Evolutionary conservation across 30 jellyfish, hydroid and myxozoan genomes (phyloP), one percentile per base, ranked within the genome.

Genomic region (Hydra vulgaris): DNA sequence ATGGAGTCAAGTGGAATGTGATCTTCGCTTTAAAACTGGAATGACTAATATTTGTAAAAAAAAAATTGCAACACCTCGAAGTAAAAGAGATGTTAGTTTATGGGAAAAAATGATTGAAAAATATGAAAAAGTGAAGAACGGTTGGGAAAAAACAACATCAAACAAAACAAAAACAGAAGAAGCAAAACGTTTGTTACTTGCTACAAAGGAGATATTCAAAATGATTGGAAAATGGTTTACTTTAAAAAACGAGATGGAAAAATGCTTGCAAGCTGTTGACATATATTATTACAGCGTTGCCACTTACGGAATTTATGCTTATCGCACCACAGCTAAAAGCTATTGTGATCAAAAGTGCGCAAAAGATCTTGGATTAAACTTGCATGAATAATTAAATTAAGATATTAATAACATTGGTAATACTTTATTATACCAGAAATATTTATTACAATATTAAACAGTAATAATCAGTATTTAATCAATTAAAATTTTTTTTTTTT

Each of bases 1-100:
- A n/a, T 75, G 83, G 83, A 75, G 72, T 8, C 83, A 75, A 25
- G 24, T 25, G 0, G 71, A 75, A 22, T 75, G 83, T 26, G 83
- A 75, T 23, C 26, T 25, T 22, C 40, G 72, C 15, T 75, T 75
- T 54, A 21, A 25, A 75, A 26, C 21, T 7, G 73, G 56, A 23
- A 75, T 75, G 83, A 26, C 23, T 4, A 1, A 21, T 19, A 25
- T 75, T 17, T 75, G 83, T 16, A 18, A 75, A 75, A 26, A 75
- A 17, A 54, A 75, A 17, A 25, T 25, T 22, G 25, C 12, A 8
- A 25, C 0, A 17, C 19, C 12, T 25, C 76, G 25, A 8, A 70
- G 7, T 70, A 70, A 70, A 22, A 22, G 27, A 0, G 27, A 70
- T 21, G 15, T 22, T 25, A 8, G 76, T 25, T 70, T 70, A 17